Conservation (phyloP, 2,888 invertebrate genomes). For the Ochropleura plecta region DNA sequence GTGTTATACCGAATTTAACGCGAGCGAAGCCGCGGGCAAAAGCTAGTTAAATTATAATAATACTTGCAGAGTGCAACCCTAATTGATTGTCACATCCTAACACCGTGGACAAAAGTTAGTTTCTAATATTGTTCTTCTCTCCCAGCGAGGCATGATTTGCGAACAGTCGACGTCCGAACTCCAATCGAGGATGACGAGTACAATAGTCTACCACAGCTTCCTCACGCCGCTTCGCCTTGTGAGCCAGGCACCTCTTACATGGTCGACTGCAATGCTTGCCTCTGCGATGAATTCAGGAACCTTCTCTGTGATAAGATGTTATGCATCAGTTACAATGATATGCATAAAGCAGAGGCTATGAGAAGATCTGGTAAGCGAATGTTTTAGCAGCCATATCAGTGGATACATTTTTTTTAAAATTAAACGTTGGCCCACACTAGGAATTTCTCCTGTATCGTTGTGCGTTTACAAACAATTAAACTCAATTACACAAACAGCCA, state of each 20-base stretch:
- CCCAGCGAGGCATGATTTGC: constrained; percentile 23
- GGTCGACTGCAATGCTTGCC: constrained; percentile 80
- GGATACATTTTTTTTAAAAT: no score
- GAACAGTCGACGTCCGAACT: constrained; percentile 41
- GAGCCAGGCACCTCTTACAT: constrained; percentile 73
- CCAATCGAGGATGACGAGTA: constrained; percentile 51
- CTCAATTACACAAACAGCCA: no score
- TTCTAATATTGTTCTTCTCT: neutral
- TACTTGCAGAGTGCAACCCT: no score
- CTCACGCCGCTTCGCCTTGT: constrained; percentile 72
- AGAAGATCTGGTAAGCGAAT: constrained; percentile 72
- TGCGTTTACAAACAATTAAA: no score
- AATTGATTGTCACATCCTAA: no score
- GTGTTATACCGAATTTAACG: no score
- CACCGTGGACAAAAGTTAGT: no score
- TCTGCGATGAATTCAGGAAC: constrained; percentile 74
- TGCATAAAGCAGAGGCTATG: constrained; percentile 71
- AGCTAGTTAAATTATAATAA: no score
- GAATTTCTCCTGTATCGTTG: no score
- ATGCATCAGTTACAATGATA: constrained; percentile 75
- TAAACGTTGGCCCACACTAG: no score
- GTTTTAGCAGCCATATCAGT: no score
- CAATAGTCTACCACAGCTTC: constrained; percentile 63
- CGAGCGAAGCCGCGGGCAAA: no score
- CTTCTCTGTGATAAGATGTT: constrained; percentile 76